A percentile compares a stretch with the other conserved stretches of the same genome.
These are phyloP conservation scores for Sterna hirundo DNA, from an alignment of 2,113 vertebrate genomes.

Conservation along the genomic window DNA sequence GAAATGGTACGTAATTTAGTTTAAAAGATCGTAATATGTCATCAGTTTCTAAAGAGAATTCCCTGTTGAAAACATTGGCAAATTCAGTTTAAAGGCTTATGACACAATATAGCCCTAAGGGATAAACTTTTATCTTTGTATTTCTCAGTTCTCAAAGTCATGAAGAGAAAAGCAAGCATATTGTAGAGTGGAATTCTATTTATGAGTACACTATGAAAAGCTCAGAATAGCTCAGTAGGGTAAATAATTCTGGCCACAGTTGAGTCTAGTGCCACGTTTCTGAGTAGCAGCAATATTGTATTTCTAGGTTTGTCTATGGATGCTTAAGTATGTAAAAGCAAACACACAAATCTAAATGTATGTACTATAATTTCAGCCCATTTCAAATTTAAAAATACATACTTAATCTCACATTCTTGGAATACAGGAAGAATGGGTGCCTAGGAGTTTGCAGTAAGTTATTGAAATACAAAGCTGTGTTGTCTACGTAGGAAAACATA, in stretches of 20 bases:
- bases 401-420: neutral
- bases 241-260: neutral
- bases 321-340: neutral
- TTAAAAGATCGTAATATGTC: conserved; percentile 30
- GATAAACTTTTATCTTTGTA: conserved; percentile 48
- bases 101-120: conserved; percentile 37
- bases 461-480: neutral
- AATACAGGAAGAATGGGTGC: neutral
- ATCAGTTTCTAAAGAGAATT: conserved; percentile 52
- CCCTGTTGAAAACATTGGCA: conserved; percentile 38
- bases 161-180: neutral
- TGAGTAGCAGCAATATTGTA: neutral
- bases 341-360: neutral
- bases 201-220: neutral
- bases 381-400: neutral
- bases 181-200: neutral
- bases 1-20: conserved; percentile 29
- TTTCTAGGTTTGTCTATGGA: neutral
- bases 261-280: neutral
- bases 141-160: conserved; percentile 31
- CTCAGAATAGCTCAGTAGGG: neutral
- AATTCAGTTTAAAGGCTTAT: conserved; percentile 53
- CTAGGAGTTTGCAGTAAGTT: neutral
- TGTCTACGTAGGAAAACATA: neutral
- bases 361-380: neutral